A percentile compares a stretch with the other conserved stretches of the same genome.
Evolutionary conservation across 2,888 invertebrate genomes (phyloP).

Genomic region (Caenorhabditis angaria): DNA sequence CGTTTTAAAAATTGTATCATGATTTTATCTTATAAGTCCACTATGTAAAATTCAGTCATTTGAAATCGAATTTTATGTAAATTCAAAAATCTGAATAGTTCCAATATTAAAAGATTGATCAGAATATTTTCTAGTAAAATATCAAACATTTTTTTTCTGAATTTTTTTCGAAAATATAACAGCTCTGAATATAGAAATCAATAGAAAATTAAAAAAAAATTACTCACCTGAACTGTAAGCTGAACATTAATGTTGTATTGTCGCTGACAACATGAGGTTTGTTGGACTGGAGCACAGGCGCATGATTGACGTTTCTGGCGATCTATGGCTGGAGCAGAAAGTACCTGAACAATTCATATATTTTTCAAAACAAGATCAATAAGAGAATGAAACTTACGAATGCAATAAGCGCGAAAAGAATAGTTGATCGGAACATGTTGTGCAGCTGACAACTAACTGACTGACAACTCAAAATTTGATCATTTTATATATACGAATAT

Average conservation of each 20-base stretch:
- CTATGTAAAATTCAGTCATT: too few relatives aligned
- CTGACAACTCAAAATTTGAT: constrained; percentile 42
- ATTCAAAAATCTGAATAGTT: neutral
- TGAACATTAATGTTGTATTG: constrained; percentile 39
- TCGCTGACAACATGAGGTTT: constrained; percentile 30
- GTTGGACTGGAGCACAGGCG: constrained; percentile 38
- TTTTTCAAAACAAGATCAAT: neutral
- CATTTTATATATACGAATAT: constrained; percentile 41
- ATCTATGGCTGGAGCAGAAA: constrained; percentile 43
- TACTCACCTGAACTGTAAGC: constrained; percentile 22
- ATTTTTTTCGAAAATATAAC: too few relatives aligned
- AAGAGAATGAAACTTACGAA: constrained; percentile 19
- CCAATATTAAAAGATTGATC: too few relatives aligned
- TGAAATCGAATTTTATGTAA: too few relatives aligned
- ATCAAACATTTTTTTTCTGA: too few relatives aligned
- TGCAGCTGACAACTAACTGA: constrained; percentile 8
- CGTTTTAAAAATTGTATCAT: neutral
- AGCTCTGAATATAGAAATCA: neutral
- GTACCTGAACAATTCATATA: constrained; percentile 31
- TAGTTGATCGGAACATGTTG: constrained; percentile 38
- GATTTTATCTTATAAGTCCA: too few relatives aligned
- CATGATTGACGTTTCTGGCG: constrained; percentile 55
- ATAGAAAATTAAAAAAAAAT: neutral
- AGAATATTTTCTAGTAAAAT: too few relatives aligned
- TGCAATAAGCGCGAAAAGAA: constrained; percentile 36